Evolutionary conservation across 2,113 vertebrate genomes (phyloP), one percentile per base, ranked within the genome.

Genomic region (Vicugna pacos): DNA sequence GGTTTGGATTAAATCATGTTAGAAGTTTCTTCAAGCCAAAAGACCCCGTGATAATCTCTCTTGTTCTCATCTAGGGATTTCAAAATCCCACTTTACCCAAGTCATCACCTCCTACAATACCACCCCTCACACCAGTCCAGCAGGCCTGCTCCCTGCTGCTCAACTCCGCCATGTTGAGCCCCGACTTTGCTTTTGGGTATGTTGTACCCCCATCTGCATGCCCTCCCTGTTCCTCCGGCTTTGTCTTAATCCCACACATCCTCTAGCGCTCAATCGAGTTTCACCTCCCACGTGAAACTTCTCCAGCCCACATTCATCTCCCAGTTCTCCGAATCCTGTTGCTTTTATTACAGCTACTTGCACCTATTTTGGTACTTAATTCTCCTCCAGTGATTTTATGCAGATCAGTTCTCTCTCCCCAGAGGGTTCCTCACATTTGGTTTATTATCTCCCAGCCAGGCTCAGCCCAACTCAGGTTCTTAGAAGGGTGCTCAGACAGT

Each of bases 351-450:
- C n/a, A 79, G 58, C 92, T 32, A 20, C 80, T 42, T 24, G n/a
- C n/a, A 42, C 80, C 93, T 96, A 84, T 92, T 93, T 72, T 77
- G 62, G 96, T 62, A 38, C 79, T 94, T 95, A 65, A 67, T 96
- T 96, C 75, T 77, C 65, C 94, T 64, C 86, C 52, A 16, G 80
- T 76, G 52, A 83, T 92, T 95, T 93, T 50, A 54, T 94, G 92
- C 56, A 77, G 38, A 94, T 95, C 35, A 12, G 8, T 28, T 83
- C 67, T 94, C 91, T 82, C n/a, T 96, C 91, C 94, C 95, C 54
- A 94, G 97, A 92, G 84, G 83, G 58, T 65, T 90, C 48, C 70
- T 90, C 62, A 50, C 72, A 24, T 35, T 60, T 70, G 91, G 70
- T n/a, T 95, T 65, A 65, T 80, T 65, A 65, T 28, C 75, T 89